Base-by-base conservation (phyloP, 1,140 invertebrate species). In the Planococcus citri region DNA sequence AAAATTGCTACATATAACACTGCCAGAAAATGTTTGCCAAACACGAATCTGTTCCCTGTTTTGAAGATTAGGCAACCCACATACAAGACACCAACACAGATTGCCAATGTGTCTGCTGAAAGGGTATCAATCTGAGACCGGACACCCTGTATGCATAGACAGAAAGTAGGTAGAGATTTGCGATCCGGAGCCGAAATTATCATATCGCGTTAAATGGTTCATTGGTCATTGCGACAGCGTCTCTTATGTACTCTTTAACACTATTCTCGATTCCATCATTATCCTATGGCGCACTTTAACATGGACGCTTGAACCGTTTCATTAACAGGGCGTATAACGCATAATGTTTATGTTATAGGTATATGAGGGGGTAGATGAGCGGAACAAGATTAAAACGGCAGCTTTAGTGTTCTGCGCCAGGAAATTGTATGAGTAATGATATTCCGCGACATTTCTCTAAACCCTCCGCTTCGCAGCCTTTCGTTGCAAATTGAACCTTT, bases 351-450 rank as follows among this genome's bases (percentile, higher is more conserved):
- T 51, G 41, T 51, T 51, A 33, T 33, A 33, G 41, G 41, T 14
- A 51, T 17, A 20, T 20, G 41, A 51, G 41, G n/a, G 41, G 12
- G n/a, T 51, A 20, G 41, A 51, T 17, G 41, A 51, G 41, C 29
- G 29, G 29, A 33, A 33, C 12, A 51, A 51, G 41, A 51, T 51
- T 51, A 51, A 20, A 51, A 51, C 41, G 41, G 41, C n/a, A 17
- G n/a, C 41, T 51, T 17, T 14, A 51, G 12, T 51, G 41, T 33
- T 33, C 12, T 33, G 41, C 41, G 10, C n/a, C n/a, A 51, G 41
- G 41, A 51, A 51, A 51, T 20, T 51, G 41, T 51, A 51, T 51
- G 41, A 51, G 41, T 51, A 51, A 51, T 51, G 41, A 51, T 51
- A 17, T 51, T 51, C 41, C 12, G 41, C 41, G 41, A 51, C 41